These are phyloP conservation scores for Paedocypris sp. DNA, from an alignment of 2,113 vertebrate species.

Conservation along the genomic window DNA sequence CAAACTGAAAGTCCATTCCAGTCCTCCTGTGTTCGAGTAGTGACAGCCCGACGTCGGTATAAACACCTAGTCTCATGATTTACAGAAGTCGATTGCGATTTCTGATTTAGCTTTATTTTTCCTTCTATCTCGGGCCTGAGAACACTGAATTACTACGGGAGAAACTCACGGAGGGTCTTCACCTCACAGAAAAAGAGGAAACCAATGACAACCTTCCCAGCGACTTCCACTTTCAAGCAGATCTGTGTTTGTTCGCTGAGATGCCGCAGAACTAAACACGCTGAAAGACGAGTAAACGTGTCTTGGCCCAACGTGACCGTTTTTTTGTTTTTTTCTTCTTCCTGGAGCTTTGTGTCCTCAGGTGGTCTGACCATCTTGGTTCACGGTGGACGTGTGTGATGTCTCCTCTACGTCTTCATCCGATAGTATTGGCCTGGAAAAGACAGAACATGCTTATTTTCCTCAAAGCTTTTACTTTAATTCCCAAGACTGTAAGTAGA, in stretches of 20 bases:
- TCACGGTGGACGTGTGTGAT: slow-evolving; percentile 10
- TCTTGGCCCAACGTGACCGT: slow-evolving; percentile 5
- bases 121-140: slow-evolving; percentile 36
- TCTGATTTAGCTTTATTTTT: slow-evolving; percentile 37
- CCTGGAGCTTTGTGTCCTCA: not conserved
- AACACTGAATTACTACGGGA: slow-evolving; percentile 44
- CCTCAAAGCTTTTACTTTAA: slow-evolving; percentile 8
- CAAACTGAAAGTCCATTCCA: not conserved
- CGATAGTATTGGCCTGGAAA: slow-evolving; percentile 20
- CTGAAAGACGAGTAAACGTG: slow-evolving; percentile 42
- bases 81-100: slow-evolving; percentile 40
- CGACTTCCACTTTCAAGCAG: slow-evolving; percentile 9
- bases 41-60: slow-evolving; percentile 22
- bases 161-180: slow-evolving; percentile 30
- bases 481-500: slow-evolving; percentile 10
- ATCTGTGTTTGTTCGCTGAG: slow-evolving; percentile 22
- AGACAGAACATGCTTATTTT: slow-evolving; percentile 16
- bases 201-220: slow-evolving; percentile 9
- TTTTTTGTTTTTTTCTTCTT: not conserved
- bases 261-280: slow-evolving; percentile 19
- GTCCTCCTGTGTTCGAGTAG: not conserved
- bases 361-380: slow-evolving; percentile 19
- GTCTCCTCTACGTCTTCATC: slow-evolving; percentile 2
- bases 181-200: slow-evolving; percentile 32
- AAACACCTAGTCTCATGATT: slow-evolving; percentile 26